phyloP scores from a whole-genome alignment of 2,888 invertebrate genomes.

The Agriopis marginaria region DNA sequence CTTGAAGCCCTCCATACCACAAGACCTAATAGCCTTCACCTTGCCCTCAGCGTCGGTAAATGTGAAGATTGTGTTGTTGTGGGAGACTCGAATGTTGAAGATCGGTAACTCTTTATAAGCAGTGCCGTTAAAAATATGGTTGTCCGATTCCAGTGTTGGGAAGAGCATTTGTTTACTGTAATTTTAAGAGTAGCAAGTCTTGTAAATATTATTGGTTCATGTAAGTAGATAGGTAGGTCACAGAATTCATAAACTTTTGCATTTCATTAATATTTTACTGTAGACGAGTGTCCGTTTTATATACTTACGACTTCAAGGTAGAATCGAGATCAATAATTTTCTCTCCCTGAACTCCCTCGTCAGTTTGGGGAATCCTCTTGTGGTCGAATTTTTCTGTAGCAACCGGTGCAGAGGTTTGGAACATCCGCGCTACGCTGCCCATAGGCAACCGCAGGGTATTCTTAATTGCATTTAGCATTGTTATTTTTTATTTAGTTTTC shows the following conservation, averaged over 20 bases:
- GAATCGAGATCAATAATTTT: constrained; percentile 90
- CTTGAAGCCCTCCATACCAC: constrained; percentile 97
- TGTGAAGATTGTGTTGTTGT: constrained; percentile 95
- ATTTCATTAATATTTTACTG: not conserved
- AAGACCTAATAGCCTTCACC: constrained; percentile 88
- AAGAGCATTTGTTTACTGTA: constrained; percentile 89
- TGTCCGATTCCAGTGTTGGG: constrained; percentile 91
- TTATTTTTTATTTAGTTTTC: constrained; percentile 31
- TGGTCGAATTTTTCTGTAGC: constrained; percentile 75
- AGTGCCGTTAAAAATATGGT: constrained; percentile 90
- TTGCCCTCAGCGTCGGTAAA: constrained; percentile 90
- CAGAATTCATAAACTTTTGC: not conserved
- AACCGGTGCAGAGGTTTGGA: constrained; percentile 66
- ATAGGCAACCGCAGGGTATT: constrained; percentile 61
- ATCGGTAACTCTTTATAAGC: constrained; percentile 93
- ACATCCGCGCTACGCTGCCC: constrained; percentile 57
- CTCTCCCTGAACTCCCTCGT: constrained; percentile 94
- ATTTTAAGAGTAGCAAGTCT: not conserved
- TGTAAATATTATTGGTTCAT: not conserved
- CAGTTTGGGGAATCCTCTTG: constrained; percentile 81
- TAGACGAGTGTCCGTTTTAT: not conserved
- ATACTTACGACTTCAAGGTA: constrained; percentile 85
- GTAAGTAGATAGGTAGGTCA: not conserved
- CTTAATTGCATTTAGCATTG: constrained; percentile 69
- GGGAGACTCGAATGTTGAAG: constrained; percentile 92